These are phyloP conservation scores for Columba guinea DNA, from an alignment of 2,797 vertebrate genomes.

Conservation along the genomic window DNA sequence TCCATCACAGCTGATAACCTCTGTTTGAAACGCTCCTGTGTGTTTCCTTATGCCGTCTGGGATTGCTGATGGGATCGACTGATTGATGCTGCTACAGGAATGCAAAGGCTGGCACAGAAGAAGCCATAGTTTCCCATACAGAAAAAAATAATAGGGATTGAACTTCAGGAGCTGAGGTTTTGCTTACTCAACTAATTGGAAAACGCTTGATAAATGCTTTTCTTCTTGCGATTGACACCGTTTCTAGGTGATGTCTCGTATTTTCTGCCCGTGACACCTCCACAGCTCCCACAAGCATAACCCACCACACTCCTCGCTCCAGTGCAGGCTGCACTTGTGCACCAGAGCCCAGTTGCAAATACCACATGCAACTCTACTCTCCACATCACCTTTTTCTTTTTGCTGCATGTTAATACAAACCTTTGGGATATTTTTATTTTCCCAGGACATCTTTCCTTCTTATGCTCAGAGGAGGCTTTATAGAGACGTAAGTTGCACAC, in stretches of 20 bases:
- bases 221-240: background rate
- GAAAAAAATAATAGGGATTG: accelerated
- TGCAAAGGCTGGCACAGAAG: background rate
- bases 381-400: background rate
- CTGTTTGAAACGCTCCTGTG: background rate
- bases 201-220: background rate
- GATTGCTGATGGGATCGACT: background rate
- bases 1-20: background rate
- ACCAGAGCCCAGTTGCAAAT: background rate
- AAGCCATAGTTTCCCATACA: background rate
- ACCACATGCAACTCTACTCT: background rate
- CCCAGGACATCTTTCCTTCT: background rate
- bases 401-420: background rate
- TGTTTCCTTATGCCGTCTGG: background rate
- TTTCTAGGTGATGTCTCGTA: background rate
- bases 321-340: accelerated
- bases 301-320: accelerated
- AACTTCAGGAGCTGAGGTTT: background rate
- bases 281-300: background rate
- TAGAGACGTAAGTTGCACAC: accelerated
- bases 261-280: background rate
- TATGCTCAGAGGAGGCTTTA: background rate
- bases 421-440: background rate
- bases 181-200: background rate
- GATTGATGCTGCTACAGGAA: background rate